A percentile compares a stretch with the other conserved stretches of the same genome.
These are phyloP conservation scores for Thunnus maccoyii DNA, from an alignment of 2,113 vertebrate genomes.

Conservation along the genomic window DNA sequence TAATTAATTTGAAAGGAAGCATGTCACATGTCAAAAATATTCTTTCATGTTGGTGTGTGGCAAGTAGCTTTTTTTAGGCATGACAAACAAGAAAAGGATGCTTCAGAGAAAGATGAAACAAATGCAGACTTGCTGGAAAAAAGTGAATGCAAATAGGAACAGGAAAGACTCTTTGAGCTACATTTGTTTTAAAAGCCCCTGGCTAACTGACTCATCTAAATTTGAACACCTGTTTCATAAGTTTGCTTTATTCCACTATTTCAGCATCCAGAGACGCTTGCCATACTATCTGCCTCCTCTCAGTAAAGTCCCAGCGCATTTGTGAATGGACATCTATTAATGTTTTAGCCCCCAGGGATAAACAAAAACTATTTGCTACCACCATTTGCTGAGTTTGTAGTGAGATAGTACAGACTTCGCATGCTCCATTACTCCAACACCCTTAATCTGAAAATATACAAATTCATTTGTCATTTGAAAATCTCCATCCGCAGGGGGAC, in stretches of 20 bases:
- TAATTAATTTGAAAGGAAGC: conserved; percentile 1
- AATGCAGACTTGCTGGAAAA: conserved; percentile 24
- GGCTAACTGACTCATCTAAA: conserved; percentile 39
- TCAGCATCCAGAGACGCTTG: conserved; percentile 24
- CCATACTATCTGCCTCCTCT: conserved; percentile 24
- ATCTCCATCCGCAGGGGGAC: too few species aligned
- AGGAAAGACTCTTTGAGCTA: background rate
- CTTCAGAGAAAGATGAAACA: conserved; percentile 21
- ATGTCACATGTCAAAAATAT: conserved; percentile 2
- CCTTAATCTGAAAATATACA: conserved; percentile 17
- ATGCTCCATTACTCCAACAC: background rate
- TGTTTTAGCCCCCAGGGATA: conserved; percentile 8
- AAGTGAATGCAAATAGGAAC: conserved; percentile 6
- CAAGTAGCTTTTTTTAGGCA: conserved; percentile 11
- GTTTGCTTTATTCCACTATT: conserved; percentile 42
- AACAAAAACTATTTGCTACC: conserved; percentile 34
- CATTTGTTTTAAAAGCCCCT: conserved; percentile 34
- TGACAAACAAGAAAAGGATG: background rate
- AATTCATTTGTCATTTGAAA: background rate
- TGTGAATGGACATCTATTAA: conserved; percentile 33
- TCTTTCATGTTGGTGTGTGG: background rate
- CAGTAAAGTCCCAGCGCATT: conserved; percentile 29
- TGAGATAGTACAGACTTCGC: conserved; percentile 18
- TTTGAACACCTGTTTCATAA: conserved; percentile 47
- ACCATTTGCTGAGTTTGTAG: conserved; percentile 33